Evolutionary conservation across 2,797 vertebrate genomes (phyloP).

Genomic region (Schizopygopsis pylzovi): DNA sequence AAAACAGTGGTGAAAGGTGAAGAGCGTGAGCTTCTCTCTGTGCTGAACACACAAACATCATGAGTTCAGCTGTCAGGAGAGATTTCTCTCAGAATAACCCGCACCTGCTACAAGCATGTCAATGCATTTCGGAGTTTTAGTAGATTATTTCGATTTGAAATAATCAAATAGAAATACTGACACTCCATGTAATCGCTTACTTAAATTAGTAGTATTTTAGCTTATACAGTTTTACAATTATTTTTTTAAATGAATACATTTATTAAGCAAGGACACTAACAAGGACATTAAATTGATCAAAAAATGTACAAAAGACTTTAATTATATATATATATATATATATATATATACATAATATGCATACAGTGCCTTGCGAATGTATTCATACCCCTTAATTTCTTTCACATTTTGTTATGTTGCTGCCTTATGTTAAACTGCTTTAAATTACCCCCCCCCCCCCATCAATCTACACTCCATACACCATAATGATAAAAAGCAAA

Average conservation of each 20-base stretch:
- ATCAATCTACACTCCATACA: too few relatives aligned
- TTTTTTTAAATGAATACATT: background rate
- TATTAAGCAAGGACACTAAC: too few relatives aligned
- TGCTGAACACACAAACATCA: background rate
- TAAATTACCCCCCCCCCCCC: too few relatives aligned
- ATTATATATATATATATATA: too few relatives aligned
- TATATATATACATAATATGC: too few relatives aligned
- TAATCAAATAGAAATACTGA: background rate
- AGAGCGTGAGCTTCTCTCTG: background rate
- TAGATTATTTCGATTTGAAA: background rate
- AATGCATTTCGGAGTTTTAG: background rate
- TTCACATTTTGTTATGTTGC: too few relatives aligned
- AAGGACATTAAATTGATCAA: too few relatives aligned
- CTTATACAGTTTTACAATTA: background rate
- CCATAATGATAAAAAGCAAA: too few relatives aligned
- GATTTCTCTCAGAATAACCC: background rate
- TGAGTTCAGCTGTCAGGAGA: background rate
- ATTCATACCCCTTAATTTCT: too few relatives aligned
- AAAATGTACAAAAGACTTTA: too few relatives aligned
- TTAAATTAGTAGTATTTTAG: background rate
- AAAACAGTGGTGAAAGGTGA: slow-evolving; percentile 12
- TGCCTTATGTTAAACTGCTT: too few relatives aligned
- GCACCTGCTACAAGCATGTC: background rate
- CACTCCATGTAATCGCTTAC: background rate
- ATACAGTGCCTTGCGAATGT: too few relatives aligned